Evolutionary conservation across 2,888 invertebrate genomes (phyloP).

Genomic region (Galeruca laticollis): DNA sequence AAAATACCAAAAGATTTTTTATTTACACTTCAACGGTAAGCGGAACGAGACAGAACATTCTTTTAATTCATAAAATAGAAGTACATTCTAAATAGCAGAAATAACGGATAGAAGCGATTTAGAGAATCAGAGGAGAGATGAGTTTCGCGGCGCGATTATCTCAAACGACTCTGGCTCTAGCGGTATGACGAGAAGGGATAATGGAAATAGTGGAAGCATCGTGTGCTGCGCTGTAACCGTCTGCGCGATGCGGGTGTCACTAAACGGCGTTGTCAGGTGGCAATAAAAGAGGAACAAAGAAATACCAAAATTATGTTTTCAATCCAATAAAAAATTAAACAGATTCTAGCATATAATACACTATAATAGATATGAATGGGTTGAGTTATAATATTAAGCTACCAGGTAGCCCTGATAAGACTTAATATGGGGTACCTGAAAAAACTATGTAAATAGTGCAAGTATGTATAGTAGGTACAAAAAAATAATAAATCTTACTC

Average conservation of each 20-base stretch:
- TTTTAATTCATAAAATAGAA: constrained; percentile 1
- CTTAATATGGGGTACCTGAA: no score
- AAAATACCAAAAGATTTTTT: constrained; percentile 6
- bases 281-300: not conserved
- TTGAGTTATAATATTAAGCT: no score
- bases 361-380: no score
- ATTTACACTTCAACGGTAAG: constrained; percentile 7
- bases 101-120: not conserved
- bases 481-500: no score
- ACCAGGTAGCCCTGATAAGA: no score
- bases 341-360: no score
- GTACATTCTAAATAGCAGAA: not conserved
- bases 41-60: not conserved
- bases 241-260: constrained; percentile 25
- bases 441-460: no score
- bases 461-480: no score
- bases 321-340: no score
- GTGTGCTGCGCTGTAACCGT: constrained; percentile 27
- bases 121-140: not conserved
- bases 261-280: constrained; percentile 16
- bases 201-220: constrained; percentile 14
- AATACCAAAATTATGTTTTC: no score
- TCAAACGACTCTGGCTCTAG: constrained; percentile 2
- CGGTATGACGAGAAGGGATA: not conserved
- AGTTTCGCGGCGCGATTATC: constrained; percentile 7